Percentiles rank a stretch among this genome's conserved stretches.
These are phyloP conservation scores for Acomys russatus DNA, from an alignment of 2,797 vertebrate species.

Conservation along the genomic window DNA sequence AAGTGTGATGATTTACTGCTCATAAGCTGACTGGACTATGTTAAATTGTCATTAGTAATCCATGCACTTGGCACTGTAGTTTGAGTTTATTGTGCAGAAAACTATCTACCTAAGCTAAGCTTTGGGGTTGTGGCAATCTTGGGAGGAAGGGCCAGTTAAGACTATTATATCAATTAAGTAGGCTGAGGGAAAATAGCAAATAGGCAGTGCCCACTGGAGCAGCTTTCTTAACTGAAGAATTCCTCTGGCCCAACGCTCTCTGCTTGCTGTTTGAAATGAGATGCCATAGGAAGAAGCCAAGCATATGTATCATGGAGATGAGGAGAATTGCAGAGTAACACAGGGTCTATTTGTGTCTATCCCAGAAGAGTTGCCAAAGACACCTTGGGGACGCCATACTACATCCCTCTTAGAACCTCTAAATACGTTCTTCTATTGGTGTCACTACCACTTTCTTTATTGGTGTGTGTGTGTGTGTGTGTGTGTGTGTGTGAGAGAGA, in stretches of 20 bases:
- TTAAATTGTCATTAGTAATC: constrained; percentile 51
- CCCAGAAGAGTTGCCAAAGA: not conserved
- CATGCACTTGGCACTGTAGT: not conserved
- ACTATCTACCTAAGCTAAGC: constrained; percentile 4
- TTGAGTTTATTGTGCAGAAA: not conserved
- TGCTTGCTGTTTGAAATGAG: constrained; percentile 13
- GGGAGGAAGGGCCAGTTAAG: not conserved
- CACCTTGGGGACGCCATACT: not conserved
- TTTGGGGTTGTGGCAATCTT: not conserved
- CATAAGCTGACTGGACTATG: constrained; percentile 3
- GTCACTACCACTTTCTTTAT: not conserved
- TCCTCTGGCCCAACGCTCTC: not conserved
- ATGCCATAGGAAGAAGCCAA: not conserved
- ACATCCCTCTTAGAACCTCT: not conserved
- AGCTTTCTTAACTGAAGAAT: not conserved
- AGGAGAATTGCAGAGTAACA: not conserved
- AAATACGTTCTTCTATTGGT: not conserved
- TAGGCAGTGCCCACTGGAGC: not conserved
- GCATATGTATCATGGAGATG: not conserved
- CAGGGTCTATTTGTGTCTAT: not conserved
- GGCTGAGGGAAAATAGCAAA: not conserved
- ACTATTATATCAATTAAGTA: constrained; percentile 29
- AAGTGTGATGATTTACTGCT: constrained; percentile 41
- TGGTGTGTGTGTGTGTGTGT: not conserved
- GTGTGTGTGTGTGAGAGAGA: no score